A percentile compares a stretch with the other conserved stretches of the same genome.
phyloP scores from a whole-genome alignment of 2,888 invertebrate genomes.

The Anagyrus pseudococci region DNA sequence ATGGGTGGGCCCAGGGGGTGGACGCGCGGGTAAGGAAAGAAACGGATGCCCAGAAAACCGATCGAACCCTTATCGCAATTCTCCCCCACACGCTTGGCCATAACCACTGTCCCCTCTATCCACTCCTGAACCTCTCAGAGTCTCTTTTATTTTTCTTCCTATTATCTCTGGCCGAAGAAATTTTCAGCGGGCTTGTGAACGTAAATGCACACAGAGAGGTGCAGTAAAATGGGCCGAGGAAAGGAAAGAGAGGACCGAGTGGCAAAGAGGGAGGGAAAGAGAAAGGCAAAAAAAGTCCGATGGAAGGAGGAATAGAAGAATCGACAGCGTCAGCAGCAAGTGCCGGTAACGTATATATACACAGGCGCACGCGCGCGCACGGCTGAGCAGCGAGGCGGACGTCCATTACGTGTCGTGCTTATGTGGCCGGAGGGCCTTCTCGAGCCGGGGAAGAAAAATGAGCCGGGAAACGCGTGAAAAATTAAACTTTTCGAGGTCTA shows the following conservation, averaged over 20 bases:
- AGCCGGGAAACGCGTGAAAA: constrained; percentile 34
- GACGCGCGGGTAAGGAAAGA: no score
- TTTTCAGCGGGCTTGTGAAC: no score
- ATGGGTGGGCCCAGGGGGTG: no score
- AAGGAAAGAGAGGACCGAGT: neutral
- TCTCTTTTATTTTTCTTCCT: neutral
- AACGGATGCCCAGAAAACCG: no score
- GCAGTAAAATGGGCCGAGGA: no score
- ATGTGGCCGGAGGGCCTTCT: constrained; percentile 9
- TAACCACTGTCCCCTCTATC: neutral
- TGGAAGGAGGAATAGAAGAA: constrained; percentile 4
- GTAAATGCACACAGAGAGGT: no score
- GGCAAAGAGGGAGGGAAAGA: neutral
- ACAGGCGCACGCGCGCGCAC: neutral
- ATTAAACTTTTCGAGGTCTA: constrained; percentile 38
- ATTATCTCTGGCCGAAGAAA: no score
- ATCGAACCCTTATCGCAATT: no score
- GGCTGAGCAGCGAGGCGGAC: constrained; percentile 6
- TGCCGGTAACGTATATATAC: neutral
- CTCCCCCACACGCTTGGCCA: neutral
- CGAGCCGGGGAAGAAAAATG: constrained; percentile 28
- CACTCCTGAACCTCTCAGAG: no score
- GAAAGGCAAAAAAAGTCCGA: neutral
- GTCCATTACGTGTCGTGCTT: constrained; percentile 32
- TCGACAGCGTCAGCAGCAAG: constrained; percentile 11